Evolutionary conservation across 2,113 vertebrate species (phyloP), one percentile per base, ranked within the genome.

Genomic region (Sceloporus undulatus): DNA sequence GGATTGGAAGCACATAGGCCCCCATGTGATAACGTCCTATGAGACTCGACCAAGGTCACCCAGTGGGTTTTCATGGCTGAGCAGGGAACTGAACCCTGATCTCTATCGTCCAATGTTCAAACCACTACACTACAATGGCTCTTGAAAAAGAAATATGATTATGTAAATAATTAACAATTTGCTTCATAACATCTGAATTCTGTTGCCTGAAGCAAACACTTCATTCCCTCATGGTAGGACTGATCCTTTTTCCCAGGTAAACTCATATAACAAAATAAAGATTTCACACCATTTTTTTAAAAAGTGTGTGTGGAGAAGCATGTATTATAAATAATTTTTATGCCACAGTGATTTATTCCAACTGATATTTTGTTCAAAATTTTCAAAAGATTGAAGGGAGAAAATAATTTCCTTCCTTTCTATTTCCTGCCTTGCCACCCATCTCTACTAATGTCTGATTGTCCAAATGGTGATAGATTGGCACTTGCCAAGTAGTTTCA

Each of bases 171-270:
- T 9, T 62, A 62, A 62, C 18, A 18, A 89, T 89, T 76, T 87
- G 52, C 56, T 93, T 93, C 91, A 34, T 83, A 48, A 10, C 4
- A 70, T 27, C 29, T 73, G 29, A 73, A 89, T 93, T 74, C 56
- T 68, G 66, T 68, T 68, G 21, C 27, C 66, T 68, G 66, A 68
- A 7, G 23, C 66, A 68, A 9, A 8, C 25, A 27, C 25, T 25
- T 68, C 23, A 68, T 5, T 68, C 23, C 6, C 66, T 68, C 19
- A 25, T 9, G 3, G 66, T 68, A 68, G 23, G 66, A 8, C 25
- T 68, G 66, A 9, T 68, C 7, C 66, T 87, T 42, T 86, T 91
- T 91, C 66, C 10, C 83, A 89, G 89, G 73, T 27, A 71, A 87
- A 76, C 65, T 62, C 19, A 27, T 25, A 68, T 5, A 25, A 25